Conservation (phyloP, 2,888 invertebrate species). For the Ochropleura plecta region DNA sequence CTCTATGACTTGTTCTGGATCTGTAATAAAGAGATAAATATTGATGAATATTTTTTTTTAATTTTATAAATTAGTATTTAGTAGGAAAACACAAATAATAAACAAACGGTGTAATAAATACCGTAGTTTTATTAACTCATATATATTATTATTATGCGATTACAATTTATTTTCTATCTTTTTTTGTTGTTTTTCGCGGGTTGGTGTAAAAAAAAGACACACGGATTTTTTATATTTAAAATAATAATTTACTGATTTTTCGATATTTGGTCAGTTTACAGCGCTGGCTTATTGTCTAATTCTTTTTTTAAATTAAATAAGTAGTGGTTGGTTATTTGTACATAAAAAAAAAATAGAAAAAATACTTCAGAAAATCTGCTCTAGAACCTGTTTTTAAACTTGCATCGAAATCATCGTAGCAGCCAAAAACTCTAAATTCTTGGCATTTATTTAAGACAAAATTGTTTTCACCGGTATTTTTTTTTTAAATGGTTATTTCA, state of each 20-base stretch:
- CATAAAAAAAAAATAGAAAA: background rate
- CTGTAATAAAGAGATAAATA: conserved; percentile 30
- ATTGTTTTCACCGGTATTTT: accelerated
- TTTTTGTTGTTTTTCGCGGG: too few relatives aligned
- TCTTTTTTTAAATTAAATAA: background rate
- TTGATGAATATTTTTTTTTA: background rate
- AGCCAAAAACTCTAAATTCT: background rate
- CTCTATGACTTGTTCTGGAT: background rate
- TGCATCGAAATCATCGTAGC: too few relatives aligned
- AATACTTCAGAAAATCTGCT: background rate
- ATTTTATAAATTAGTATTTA: background rate
- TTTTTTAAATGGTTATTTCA: background rate
- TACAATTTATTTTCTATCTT: too few relatives aligned
- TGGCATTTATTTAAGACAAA: background rate
- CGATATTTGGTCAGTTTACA: too few relatives aligned
- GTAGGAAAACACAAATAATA: background rate
- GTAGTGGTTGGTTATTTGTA: background rate
- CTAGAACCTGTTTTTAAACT: background rate
- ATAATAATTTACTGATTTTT: too few relatives aligned
- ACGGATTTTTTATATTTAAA: too few relatives aligned
- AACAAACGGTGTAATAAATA: too few relatives aligned
- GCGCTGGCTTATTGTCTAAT: too few relatives aligned
- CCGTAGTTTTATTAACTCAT: too few relatives aligned
- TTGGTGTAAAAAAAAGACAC: too few relatives aligned
- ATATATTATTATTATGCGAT: too few relatives aligned